These are phyloP conservation scores for Trachelus troglodyta DNA, from an alignment of 2,888 invertebrate genomes.

Conservation along the genomic window DNA sequence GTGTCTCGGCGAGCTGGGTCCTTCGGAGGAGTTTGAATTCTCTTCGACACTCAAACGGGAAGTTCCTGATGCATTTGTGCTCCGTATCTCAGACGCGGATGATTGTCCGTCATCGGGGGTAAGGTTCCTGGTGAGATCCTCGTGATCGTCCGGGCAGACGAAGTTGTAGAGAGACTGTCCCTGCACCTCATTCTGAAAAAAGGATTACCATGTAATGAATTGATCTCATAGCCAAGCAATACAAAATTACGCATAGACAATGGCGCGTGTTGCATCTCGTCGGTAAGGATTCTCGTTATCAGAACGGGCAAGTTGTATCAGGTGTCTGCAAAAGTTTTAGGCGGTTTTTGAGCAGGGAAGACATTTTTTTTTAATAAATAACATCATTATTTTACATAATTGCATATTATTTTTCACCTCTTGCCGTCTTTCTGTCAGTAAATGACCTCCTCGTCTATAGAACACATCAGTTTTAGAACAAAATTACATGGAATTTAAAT, in stretches of 20 bases:
- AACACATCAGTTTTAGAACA: too few relatives aligned
- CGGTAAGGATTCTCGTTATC: slow-evolving; percentile 31
- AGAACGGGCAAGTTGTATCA: slow-evolving; percentile 13
- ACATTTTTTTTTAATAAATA: too few relatives aligned
- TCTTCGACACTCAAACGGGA: slow-evolving; percentile 62
- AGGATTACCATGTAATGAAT: slow-evolving; percentile 15
- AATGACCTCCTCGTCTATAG: too few relatives aligned
- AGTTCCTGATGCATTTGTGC: slow-evolving; percentile 23
- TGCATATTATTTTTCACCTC: too few relatives aligned
- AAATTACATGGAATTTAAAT: too few relatives aligned
- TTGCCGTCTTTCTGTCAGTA: too few relatives aligned
- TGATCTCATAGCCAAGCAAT: background rate
- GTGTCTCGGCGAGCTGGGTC: slow-evolving; percentile 24
- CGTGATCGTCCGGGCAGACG: slow-evolving; percentile 83
- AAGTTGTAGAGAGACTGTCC: slow-evolving; percentile 85
- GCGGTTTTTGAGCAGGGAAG: too few relatives aligned
- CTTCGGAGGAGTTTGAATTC: slow-evolving; percentile 69
- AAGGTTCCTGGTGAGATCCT: slow-evolving; percentile 76
- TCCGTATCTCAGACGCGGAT: slow-evolving; percentile 43
- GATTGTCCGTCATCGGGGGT: slow-evolving; percentile 66
- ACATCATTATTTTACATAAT: too few relatives aligned
- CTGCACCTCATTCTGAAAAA: slow-evolving; percentile 81
- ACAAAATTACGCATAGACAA: background rate
- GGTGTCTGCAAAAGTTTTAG: too few relatives aligned
- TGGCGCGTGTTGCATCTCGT: slow-evolving; percentile 1